phyloP scores from a whole-genome alignment of 92 coral and sea anemone genomes.

The Parazoanthus atlanticus region DNA sequence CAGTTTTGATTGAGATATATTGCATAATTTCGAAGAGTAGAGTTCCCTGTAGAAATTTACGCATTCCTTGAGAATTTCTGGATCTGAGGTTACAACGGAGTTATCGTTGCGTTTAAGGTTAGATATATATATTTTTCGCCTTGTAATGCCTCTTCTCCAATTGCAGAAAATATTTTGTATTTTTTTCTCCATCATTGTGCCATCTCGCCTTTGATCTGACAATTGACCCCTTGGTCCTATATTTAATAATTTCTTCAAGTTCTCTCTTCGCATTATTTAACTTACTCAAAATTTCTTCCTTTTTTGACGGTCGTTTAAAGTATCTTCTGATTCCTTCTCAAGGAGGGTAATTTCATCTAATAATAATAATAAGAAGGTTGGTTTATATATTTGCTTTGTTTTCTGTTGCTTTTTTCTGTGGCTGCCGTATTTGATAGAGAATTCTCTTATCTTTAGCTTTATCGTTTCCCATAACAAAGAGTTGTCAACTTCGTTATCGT shows the following conservation, averaged over 20 bases:
- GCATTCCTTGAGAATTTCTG: too few species aligned
- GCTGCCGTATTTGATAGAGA: neutral
- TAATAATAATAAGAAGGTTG: too few species aligned
- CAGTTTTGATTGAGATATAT: too few species aligned
- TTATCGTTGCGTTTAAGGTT: slow-evolving; percentile 11
- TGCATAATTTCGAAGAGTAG: slow-evolving; percentile 35
- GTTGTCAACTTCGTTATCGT: slow-evolving; percentile 5
- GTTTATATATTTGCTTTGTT: too few species aligned
- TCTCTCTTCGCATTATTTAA: slow-evolving; percentile 4
- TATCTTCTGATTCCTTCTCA: too few species aligned
- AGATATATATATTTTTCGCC: slow-evolving; percentile 2
- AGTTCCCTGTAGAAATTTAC: slow-evolving; percentile 19
- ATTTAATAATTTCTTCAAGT: slow-evolving; percentile 38
- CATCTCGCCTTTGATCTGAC: slow-evolving; percentile 48
- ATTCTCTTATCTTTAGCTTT: slow-evolving; percentile 1
- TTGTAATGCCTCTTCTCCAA: slow-evolving; percentile 46
- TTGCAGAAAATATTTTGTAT: slow-evolving; percentile 48
- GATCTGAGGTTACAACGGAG: too few species aligned
- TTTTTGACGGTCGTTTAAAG: neutral
- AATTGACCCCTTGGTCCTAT: slow-evolving; percentile 50
- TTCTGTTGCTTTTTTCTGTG: neutral
- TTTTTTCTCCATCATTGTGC: slow-evolving; percentile 57
- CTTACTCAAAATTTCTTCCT: neutral
- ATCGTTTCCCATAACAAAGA: slow-evolving; percentile 7
- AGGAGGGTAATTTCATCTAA: neutral